These are phyloP conservation scores for Casuarius casuarius DNA, from an alignment of 2,113 vertebrate species.

Conservation along the genomic window DNA sequence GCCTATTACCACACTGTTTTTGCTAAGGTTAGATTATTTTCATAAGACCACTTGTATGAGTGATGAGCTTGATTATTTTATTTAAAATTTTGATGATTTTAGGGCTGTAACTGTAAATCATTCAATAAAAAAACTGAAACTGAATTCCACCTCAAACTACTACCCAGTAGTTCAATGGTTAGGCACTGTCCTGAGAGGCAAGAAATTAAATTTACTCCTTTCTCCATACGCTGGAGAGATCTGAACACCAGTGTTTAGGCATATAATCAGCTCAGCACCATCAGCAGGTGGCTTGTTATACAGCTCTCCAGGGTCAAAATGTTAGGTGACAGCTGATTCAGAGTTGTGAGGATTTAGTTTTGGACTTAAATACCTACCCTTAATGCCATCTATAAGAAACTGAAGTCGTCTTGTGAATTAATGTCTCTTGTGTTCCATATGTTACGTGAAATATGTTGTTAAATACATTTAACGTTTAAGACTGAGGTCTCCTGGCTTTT, in stretches of 20 bases:
- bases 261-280: neutral
- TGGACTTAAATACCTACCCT: neutral
- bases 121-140: neutral
- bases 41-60: no score
- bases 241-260: neutral
- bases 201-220: neutral
- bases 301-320: neutral
- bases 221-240: neutral
- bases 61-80: no score
- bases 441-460: neutral
- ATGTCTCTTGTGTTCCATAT: neutral
- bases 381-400: neutral
- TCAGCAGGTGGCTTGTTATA: neutral
- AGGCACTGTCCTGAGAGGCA: neutral
- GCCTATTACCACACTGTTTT: no score
- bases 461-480: neutral
- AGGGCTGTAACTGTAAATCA: no score
- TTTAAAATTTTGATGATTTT: no score
- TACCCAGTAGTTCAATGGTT: neutral
- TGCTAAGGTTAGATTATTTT: no score
- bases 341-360: neutral
- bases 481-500: neutral
- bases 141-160: neutral
- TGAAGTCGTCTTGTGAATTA: neutral
- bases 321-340: neutral